Evolutionary conservation across 2,113 vertebrate species (phyloP).

Genomic region (Cyanoramphus novaezelandiae): DNA sequence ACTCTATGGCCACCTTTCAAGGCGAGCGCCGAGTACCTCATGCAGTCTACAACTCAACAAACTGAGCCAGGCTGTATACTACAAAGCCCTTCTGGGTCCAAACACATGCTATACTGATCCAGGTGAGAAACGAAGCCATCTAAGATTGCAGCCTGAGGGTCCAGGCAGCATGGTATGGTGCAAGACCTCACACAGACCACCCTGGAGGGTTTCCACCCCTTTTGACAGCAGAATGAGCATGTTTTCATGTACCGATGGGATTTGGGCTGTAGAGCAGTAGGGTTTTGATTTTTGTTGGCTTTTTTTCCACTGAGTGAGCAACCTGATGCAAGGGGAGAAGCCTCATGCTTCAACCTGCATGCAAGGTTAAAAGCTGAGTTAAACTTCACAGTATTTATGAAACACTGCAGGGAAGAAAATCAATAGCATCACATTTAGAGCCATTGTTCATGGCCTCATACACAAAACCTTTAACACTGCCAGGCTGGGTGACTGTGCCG

Average conservation of each 20-base stretch:
- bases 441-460: background rate
- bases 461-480: background rate
- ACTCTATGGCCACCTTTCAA: background rate
- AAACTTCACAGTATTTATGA: slow-evolving; percentile 10
- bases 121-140: background rate
- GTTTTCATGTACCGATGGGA: background rate
- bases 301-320: background rate
- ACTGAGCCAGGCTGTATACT: background rate
- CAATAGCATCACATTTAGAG: slow-evolving; percentile 16
- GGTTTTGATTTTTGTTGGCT: background rate
- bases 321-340: background rate
- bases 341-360: background rate
- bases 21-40: background rate
- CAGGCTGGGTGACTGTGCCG: background rate
- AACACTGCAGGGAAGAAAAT: slow-evolving; percentile 5
- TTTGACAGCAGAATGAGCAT: background rate
- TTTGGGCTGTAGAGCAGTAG: background rate
- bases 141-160: background rate
- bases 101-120: background rate
- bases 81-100: background rate
- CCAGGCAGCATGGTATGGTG: background rate
- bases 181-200: background rate
- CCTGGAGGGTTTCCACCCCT: background rate
- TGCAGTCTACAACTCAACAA: background rate
- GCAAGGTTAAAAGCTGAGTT: background rate